Evolutionary conservation across 2,797 vertebrate species (phyloP).

Genomic region (Tarsius wallacei): DNA sequence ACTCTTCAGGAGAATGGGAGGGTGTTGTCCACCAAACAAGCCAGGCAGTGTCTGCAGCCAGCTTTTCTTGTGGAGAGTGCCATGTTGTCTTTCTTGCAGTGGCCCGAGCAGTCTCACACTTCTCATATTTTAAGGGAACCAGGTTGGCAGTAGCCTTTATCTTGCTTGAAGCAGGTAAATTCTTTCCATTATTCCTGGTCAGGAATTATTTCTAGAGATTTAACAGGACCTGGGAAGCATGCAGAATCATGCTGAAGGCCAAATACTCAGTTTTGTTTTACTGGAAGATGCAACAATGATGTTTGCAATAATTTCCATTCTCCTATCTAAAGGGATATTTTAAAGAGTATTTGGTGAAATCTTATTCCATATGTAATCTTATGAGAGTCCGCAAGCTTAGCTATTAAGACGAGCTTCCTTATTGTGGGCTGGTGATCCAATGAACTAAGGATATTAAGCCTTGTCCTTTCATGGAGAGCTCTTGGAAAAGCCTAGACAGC

Average conservation of each 20-base stretch:
- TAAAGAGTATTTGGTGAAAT: background rate
- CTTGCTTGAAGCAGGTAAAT: background rate
- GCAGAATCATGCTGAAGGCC: background rate
- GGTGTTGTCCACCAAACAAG: background rate
- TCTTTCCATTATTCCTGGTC: background rate
- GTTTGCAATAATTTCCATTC: background rate
- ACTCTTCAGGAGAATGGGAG: background rate
- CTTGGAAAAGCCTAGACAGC: slow-evolving; percentile 27
- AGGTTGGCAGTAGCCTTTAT: background rate
- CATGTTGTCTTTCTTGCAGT: accelerated
- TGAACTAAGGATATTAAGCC: background rate
- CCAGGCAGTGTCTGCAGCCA: accelerated
- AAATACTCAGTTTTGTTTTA: background rate
- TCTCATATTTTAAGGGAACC: background rate
- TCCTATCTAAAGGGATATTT: background rate
- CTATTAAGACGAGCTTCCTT: background rate
- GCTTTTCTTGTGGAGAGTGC: accelerated
- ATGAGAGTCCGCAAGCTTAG: background rate
- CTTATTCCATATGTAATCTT: background rate
- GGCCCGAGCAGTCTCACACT: background rate
- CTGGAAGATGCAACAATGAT: background rate
- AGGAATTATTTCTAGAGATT: slow-evolving; percentile 21
- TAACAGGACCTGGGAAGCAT: background rate
- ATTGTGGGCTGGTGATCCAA: background rate
- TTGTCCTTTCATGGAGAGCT: background rate